Evolutionary conservation across 2,797 vertebrate genomes (phyloP), one percentile per base, ranked within the genome.

Genomic region (Mallotus villosus): DNA sequence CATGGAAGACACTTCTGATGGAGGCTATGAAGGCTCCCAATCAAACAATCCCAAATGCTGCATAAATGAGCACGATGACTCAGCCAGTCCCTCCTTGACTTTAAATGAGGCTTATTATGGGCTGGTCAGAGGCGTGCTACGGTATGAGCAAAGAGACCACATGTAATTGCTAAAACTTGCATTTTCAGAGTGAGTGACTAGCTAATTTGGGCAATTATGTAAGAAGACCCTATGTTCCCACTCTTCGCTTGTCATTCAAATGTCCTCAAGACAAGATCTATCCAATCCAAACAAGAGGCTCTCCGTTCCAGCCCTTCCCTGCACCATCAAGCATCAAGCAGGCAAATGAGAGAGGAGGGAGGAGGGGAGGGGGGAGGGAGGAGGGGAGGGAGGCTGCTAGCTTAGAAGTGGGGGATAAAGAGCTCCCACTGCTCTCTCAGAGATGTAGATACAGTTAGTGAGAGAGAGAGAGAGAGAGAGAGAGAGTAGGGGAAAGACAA

Each of bases 11-110:
- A 24, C 65, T 25, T 73, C 64, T 74, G 68, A 79, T 51, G 53
- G 63, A 57, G n/a, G 60, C 4, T 29, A 66, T 41, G 63, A 46
- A 59, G 53, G 24, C 25, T 24, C 69, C 29, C 17, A 22, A 19
- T 55, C 68, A 19, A 37, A 72, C 65, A 65, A 67, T 67, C 67
- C 63, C 16, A 5, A n/a, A 2, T 19, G 53, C 51, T 70, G 67
- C 79, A 55, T 74, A 74, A 81, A 60, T 57, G 76, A 49, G 24
- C 1, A 0, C 14, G 27, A 78, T 73, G 68, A 76, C 24, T 60
- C 70, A 66, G 71, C 29, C 21, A 67, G 61, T 61, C 59, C 22
- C 9, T 61, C 46, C n/a, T 16, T 53, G 73, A 76, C 63, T 81
- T 37, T 51, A 68, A 64, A 73, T 82, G 55, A 78, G 17, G 51